These are phyloP conservation scores for Elephas maximus DNA, from an alignment of 2,113 vertebrate species.

Conservation along the genomic window DNA sequence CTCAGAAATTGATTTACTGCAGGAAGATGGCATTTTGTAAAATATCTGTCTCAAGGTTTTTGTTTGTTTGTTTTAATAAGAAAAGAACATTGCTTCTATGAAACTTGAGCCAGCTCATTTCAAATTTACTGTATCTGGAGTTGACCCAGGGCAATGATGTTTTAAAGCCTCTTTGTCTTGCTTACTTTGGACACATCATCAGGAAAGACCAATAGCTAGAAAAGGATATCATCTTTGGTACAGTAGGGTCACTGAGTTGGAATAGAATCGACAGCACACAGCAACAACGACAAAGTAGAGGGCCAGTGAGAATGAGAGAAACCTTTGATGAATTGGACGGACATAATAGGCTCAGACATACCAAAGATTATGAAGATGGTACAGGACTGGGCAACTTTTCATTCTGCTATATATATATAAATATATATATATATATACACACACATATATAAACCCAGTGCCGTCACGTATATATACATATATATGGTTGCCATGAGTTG, in stretches of 20 bases:
- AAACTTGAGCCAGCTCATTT: not conserved
- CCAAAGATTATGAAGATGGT: not conserved
- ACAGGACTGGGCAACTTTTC: not conserved
- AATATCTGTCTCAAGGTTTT: not conserved
- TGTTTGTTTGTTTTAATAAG: not conserved
- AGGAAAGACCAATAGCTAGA: not conserved
- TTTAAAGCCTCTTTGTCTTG: not conserved
- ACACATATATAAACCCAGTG: too few relatives aligned
- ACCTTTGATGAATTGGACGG: not conserved
- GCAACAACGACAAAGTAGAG: not conserved
- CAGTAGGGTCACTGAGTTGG: not conserved
- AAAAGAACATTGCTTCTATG: not conserved
- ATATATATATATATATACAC: too few relatives aligned
- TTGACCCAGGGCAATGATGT: not conserved
- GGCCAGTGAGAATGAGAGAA: not conserved
- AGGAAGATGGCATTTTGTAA: conserved; percentile 10
- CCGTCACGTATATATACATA: too few relatives aligned
- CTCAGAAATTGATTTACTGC: not conserved
- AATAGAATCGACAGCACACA: not conserved
- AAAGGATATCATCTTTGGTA: not conserved
- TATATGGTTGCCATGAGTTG: not conserved
- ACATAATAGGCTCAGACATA: not conserved
- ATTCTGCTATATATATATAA: not conserved
- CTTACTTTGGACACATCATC: not conserved
- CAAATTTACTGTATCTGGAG: not conserved